phyloP scores from a whole-genome alignment of 1,140 invertebrate species.

The Drosophila micromelanica region DNA sequence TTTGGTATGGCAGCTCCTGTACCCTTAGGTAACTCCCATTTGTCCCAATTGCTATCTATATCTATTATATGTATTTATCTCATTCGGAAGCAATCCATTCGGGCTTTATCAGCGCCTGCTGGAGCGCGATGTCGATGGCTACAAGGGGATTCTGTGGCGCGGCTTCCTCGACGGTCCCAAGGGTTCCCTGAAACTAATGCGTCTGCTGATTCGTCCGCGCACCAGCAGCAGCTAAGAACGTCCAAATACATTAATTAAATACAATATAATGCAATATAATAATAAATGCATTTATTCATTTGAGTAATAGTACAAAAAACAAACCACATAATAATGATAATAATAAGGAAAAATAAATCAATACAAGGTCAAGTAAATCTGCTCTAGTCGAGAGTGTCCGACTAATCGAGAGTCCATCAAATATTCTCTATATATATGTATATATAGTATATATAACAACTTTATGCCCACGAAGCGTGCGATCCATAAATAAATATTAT shows the following conservation, averaged over 20 bases:
- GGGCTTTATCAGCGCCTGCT: constrained; percentile 59
- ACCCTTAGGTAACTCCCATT: constrained; percentile 47
- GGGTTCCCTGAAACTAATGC: constrained; percentile 60
- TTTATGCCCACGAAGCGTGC: too few relatives aligned
- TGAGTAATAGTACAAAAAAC: too few relatives aligned
- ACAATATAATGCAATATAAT: constrained; percentile 6
- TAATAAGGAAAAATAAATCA: too few relatives aligned
- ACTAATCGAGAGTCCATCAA: too few relatives aligned
- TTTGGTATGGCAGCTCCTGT: constrained; percentile 64
- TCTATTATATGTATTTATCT: neutral
- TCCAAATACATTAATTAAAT: neutral
- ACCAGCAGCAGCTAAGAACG: neutral
- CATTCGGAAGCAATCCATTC: constrained; percentile 56
- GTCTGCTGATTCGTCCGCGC: constrained; percentile 61
- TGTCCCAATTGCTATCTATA: neutral
- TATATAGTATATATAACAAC: too few relatives aligned
- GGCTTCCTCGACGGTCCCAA: constrained; percentile 69
- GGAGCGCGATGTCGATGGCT: constrained; percentile 58
- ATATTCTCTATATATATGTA: too few relatives aligned
- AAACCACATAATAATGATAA: too few relatives aligned
- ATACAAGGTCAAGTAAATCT: too few relatives aligned
- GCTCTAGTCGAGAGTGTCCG: too few relatives aligned
- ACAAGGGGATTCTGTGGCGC: constrained; percentile 63
- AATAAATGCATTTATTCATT: constrained; percentile 17
- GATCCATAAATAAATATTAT: too few relatives aligned